Conservation (phyloP, 2,113 vertebrate genomes). For the Pedionomus torquatus region DNA sequence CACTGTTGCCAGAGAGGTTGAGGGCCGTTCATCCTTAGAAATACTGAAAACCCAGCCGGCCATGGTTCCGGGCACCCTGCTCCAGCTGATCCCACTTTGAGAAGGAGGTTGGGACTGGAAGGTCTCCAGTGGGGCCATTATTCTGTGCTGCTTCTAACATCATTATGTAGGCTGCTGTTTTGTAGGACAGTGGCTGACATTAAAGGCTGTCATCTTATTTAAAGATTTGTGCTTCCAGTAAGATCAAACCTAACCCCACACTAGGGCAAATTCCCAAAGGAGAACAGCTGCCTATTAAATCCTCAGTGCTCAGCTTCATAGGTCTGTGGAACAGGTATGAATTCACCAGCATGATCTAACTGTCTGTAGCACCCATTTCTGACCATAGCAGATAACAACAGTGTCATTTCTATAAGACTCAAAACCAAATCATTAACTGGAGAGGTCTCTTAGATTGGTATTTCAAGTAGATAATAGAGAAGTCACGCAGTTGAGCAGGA, state of each 20-base stretch:
- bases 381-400: background rate
- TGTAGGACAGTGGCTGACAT: background rate
- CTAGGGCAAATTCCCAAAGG: background rate
- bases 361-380: background rate
- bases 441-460: background rate
- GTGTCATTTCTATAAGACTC: background rate
- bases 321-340: background rate
- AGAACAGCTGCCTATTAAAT: background rate
- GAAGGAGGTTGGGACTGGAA: background rate
- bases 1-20: background rate
- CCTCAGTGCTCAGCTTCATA: background rate
- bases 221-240: background rate
- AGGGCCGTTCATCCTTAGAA: background rate
- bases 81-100: background rate
- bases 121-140: background rate
- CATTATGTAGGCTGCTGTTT: background rate
- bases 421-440: background rate
- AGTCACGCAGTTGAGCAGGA: background rate
- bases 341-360: background rate
- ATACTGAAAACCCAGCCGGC: background rate
- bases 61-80: background rate
- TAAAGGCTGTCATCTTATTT: background rate
- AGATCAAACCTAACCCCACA: background rate
- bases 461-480: background rate
- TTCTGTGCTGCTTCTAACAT: background rate